These are phyloP conservation scores for Germaria angustata DNA, from an alignment of 2,888 invertebrate species.

Conservation along the genomic window DNA sequence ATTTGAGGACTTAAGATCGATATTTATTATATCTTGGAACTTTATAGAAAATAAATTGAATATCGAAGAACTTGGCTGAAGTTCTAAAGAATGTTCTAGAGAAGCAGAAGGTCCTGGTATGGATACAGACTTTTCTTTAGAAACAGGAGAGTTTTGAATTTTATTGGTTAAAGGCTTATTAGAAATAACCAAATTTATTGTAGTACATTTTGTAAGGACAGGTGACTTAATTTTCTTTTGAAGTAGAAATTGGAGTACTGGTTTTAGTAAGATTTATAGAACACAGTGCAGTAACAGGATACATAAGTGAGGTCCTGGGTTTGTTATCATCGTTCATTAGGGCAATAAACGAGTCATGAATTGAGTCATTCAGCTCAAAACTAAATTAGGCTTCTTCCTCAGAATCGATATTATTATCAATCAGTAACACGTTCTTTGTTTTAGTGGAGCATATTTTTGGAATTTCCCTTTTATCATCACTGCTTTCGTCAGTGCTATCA, in stretches of 20 bases:
- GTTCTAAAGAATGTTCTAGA: background rate
- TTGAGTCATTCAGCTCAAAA: background rate
- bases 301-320: background rate
- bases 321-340: slow-evolving; percentile 5
- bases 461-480: slow-evolving; percentile 10
- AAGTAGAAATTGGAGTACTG: slow-evolving; percentile 11
- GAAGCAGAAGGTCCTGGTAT: background rate
- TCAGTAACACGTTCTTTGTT: background rate
- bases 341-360: slow-evolving; percentile 16
- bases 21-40: background rate
- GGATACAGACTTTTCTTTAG: background rate
- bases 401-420: background rate
- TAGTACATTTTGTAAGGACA: background rate
- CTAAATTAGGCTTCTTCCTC: slow-evolving; percentile 1
- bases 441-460: slow-evolving; percentile 5
- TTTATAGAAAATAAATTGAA: slow-evolving; percentile 13
- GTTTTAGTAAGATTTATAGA: background rate
- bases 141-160: background rate
- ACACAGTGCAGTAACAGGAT: background rate
- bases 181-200: background rate
- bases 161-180: background rate
- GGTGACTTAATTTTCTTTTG: background rate
- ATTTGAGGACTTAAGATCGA: slow-evolving; percentile 9
- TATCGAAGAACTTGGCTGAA: background rate
- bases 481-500: slow-evolving; percentile 22